phyloP scores from a whole-genome alignment of 2,888 invertebrate species.

The Acleris literana region DNA sequence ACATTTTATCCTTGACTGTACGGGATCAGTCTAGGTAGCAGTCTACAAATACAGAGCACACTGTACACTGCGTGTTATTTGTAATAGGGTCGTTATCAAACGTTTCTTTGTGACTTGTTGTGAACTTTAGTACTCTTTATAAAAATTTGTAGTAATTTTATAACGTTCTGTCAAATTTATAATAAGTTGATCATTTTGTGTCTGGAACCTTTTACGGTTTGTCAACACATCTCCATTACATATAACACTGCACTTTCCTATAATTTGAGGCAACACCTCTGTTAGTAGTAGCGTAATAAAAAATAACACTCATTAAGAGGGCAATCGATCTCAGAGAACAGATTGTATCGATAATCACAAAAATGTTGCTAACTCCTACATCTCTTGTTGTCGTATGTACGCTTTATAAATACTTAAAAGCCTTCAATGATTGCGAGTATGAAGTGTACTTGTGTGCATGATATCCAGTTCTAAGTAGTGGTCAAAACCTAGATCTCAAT shows the following conservation, averaged over 20 bases:
- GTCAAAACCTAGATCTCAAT: conserved; percentile 52
- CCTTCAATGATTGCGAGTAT: conserved; percentile 19
- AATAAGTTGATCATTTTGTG: conserved; percentile 13
- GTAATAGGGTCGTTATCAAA: conserved; percentile 46
- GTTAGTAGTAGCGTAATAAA: conserved; percentile 56
- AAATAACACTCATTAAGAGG: conserved; percentile 56
- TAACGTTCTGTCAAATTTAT: conserved; percentile 6
- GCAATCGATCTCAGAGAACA: conserved; percentile 68
- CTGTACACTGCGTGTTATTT: conserved; percentile 52
- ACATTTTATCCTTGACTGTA: too few species aligned
- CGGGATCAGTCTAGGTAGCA: neutral
- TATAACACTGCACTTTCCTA: conserved; percentile 51
- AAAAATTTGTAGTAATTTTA: conserved; percentile 18
- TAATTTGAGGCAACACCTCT: conserved; percentile 51
- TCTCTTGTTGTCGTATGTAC: conserved; percentile 11
- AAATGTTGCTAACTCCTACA: conserved; percentile 74
- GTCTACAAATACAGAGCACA: neutral
- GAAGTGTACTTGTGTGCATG: conserved; percentile 39
- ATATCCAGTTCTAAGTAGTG: conserved; percentile 42
- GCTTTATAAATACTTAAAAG: conserved; percentile 19
- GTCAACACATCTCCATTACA: conserved; percentile 50
- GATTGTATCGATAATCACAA: conserved; percentile 52
- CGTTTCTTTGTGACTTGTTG: conserved; percentile 21
- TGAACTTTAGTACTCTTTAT: conserved; percentile 25
- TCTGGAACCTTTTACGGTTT: conserved; percentile 6